Base-by-base conservation (phyloP, 2,113 vertebrate genomes). In the Poeciliopsis turrubarensis region DNA sequence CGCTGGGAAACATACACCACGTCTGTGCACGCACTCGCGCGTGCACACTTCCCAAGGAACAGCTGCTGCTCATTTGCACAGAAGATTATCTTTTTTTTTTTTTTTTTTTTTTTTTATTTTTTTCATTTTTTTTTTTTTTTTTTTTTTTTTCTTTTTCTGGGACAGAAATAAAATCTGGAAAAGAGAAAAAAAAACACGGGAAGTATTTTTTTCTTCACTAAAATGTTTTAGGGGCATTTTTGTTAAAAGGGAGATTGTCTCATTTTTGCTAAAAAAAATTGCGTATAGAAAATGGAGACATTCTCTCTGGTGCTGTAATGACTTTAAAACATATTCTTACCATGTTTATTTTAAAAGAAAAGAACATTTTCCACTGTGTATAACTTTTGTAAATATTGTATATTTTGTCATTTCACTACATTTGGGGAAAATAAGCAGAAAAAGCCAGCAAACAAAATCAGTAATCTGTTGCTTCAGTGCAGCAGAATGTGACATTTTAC, bases 51-150 rank as follows among this genome's bases (percentile, higher is more conserved):
- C 47, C 65, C 29, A 85, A 88, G 77, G 17, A 84, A 77, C 89
- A 92, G 89, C 89, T 91, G 91, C 87, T 51, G 69, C 89, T 89
- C 78, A 91, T 92, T 92, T 92, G 86, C 87, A 81, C 88, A 82
- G 44, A 81, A 89, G 86, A 90, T 90, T 89, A 88, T 77, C 82
- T 87, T 91, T 74, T 79, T 81, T 87, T 37, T 41, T 19, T 15
- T 51, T 51, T n/a, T 7, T 0, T 10, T 15, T 51, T 51, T n/a
- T 7, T 0, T 10, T 22, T 41, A 13, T 41, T 41, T 66, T n/a
- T n/a, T n/a, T n/a, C n/a, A n/a, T 86, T 85, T 67, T 86, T 78
- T 87, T 77, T 78, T 86, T 86, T 71, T 68, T 80, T 78, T 85
- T 86, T 85, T 67, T 86, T 78, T 87, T 77, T 78, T 86, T 86